Percentiles rank a stretch among this genome's conserved stretches.
Conservation (phyloP, 35 echinoderm and acorn worm species). For the Patiria miniata region DNA sequence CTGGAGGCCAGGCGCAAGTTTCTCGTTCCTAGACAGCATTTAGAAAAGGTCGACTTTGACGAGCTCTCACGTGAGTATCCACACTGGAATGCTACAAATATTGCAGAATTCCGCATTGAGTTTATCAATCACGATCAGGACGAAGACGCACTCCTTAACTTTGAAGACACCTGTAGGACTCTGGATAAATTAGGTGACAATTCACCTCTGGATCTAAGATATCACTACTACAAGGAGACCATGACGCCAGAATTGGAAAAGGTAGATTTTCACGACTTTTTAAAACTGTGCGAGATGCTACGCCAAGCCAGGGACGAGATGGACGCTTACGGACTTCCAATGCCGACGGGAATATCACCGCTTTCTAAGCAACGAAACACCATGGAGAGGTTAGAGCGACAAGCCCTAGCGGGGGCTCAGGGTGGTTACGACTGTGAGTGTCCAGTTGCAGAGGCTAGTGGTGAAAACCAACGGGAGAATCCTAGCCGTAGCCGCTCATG, state of each 20-base stretch:
- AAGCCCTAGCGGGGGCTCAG: slow-evolving; percentile 9
- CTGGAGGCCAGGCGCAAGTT: slow-evolving; percentile 60
- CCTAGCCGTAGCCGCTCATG: slow-evolving; percentile 6
- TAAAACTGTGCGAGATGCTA: slow-evolving; percentile 80
- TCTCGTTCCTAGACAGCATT: slow-evolving; percentile 71
- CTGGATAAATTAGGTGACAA: slow-evolving; percentile 92
- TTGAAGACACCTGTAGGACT: slow-evolving; percentile 76
- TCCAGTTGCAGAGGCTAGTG: not conserved
- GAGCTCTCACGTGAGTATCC: slow-evolving; percentile 79
- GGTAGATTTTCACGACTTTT: slow-evolving; percentile 95
- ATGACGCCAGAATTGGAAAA: slow-evolving; percentile 76
- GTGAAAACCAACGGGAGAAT: not conserved
- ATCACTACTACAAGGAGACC: slow-evolving; percentile 74
- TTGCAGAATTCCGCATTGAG: slow-evolving; percentile 95
- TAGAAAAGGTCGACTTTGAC: slow-evolving; percentile 88
- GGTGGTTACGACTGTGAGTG: slow-evolving; percentile 14
- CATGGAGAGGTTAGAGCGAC: slow-evolving; percentile 17
- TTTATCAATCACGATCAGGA: slow-evolving; percentile 89
- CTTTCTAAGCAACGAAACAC: slow-evolving; percentile 25
- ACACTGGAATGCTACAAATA: slow-evolving; percentile 77
- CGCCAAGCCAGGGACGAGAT: slow-evolving; percentile 57
- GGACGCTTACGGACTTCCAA: slow-evolving; percentile 50
- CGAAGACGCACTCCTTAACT: slow-evolving; percentile 86
- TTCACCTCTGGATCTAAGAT: slow-evolving; percentile 65
- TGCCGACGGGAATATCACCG: slow-evolving; percentile 32